Conservation (phyloP, 2,888 invertebrate genomes). For the Drosophila heteroneura region DNA sequence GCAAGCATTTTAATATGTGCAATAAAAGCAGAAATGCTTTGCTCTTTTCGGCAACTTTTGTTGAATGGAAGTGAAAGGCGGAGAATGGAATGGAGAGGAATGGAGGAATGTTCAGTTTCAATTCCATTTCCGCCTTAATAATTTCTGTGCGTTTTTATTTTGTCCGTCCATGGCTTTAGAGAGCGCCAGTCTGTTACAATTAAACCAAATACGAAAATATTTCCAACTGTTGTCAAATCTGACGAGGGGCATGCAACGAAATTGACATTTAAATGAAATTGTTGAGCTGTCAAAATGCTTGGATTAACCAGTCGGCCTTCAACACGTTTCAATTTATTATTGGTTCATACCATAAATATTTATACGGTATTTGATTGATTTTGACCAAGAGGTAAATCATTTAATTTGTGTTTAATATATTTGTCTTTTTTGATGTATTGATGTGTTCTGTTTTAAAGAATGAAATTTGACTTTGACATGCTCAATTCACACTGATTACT, state of each 20-base stretch:
- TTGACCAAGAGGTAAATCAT: background rate
- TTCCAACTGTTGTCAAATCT: conserved; percentile 15
- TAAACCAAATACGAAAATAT: conserved; percentile 55
- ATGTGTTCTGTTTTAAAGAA: background rate
- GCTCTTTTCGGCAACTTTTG: background rate
- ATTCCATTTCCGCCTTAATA: conserved; percentile 68
- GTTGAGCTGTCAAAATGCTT: conserved; percentile 32
- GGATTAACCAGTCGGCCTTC: conserved; percentile 1
- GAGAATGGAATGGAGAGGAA: background rate
- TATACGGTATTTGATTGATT: background rate
- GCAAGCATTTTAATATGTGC: conserved; percentile 75
- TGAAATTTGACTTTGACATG: background rate
- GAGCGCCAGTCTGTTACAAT: conserved; percentile 50
- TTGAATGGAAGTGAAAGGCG: background rate
- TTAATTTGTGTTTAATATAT: background rate
- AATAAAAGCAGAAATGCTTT: conserved; percentile 52
- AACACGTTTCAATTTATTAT: conserved; percentile 17
- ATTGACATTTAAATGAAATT: conserved; percentile 9
- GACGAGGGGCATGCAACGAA: conserved; percentile 5
- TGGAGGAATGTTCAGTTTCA: conserved; percentile 38
- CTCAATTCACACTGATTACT: background rate
- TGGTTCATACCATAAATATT: background rate
- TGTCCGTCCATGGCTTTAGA: background rate
- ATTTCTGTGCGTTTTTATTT: conserved; percentile 39
- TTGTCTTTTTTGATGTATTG: background rate